These are phyloP conservation scores for Anguilla obscura DNA, from an alignment of 2,797 vertebrate species.

Conservation along the genomic window DNA sequence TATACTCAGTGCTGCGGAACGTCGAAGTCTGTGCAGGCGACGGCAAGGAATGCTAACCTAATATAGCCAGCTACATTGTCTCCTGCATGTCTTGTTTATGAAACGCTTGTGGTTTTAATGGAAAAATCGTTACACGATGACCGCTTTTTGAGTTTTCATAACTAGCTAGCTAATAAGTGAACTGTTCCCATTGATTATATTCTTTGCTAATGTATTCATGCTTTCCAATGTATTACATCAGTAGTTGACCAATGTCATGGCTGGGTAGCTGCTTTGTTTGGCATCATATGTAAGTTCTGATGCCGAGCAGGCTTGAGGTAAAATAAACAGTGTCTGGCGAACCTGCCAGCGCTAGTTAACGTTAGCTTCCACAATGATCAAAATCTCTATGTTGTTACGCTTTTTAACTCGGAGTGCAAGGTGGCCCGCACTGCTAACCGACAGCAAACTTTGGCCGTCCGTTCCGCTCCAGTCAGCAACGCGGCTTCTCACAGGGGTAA, in stretches of 20 bases:
- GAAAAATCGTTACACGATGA: background rate
- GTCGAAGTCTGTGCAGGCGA: background rate
- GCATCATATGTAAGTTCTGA: background rate
- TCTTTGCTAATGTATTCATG: constrained; percentile 14
- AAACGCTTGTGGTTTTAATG: background rate
- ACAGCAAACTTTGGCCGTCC: constrained; percentile 2
- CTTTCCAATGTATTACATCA: background rate
- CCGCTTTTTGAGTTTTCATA: background rate
- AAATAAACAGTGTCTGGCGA: background rate
- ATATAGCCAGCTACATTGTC: background rate
- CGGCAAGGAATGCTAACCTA: background rate
- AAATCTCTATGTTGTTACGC: background rate
- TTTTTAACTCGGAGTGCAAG: background rate
- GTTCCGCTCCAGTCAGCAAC: background rate
- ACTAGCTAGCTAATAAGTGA: background rate
- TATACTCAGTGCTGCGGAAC: background rate
- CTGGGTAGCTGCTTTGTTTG: background rate
- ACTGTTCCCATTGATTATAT: background rate
- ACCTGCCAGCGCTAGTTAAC: background rate
- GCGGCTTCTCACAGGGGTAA: constrained; percentile 25
- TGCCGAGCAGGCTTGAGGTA: background rate
- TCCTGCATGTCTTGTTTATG: background rate
- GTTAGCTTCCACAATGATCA: constrained; percentile 6
- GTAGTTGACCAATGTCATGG: constrained; percentile 42
- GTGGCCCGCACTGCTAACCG: background rate